These are phyloP conservation scores for Reinhardtius hippoglossoides DNA, from an alignment of 2,113 vertebrate species.

Conservation along the genomic window DNA sequence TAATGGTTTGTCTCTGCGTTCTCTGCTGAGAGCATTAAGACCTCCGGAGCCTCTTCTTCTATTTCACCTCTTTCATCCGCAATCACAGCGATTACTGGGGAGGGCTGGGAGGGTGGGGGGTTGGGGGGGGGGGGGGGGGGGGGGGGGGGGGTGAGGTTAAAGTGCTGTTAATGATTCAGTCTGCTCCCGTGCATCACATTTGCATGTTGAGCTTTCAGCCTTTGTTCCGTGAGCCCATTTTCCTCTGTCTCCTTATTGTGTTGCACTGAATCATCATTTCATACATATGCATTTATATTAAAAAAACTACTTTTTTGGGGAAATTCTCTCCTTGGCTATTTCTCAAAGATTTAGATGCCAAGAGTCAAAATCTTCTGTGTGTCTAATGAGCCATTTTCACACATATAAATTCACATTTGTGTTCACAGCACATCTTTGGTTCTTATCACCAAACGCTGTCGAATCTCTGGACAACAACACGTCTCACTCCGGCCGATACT, in stretches of 20 bases:
- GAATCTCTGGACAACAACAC: no score
- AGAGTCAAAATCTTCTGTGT: no score
- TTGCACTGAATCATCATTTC: no score
- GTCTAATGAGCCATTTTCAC: no score
- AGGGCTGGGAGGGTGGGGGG: background rate
- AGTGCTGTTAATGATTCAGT: conserved; percentile 31
- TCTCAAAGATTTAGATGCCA: no score
- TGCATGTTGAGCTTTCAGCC: conserved; percentile 33
- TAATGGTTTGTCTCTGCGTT: conserved; percentile 31
- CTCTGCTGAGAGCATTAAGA: conserved; percentile 31
- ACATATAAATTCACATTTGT: no score
- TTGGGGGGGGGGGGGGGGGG: background rate
- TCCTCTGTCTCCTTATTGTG: background rate
- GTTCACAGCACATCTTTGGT: no score
- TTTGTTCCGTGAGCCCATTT: conserved; percentile 22
- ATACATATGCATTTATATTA: no score
- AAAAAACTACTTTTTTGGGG: no score
- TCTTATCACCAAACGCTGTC: no score
- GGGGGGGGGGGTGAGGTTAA: background rate
- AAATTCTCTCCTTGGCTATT: no score
- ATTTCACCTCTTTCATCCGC: conserved; percentile 31
- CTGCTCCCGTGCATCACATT: conserved; percentile 36
- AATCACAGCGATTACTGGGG: conserved; percentile 26
- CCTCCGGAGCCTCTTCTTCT: background rate
- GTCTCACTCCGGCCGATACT: no score